Conservation (phyloP, 23 tunicate genomes). For the Pegea sp. region DNA sequence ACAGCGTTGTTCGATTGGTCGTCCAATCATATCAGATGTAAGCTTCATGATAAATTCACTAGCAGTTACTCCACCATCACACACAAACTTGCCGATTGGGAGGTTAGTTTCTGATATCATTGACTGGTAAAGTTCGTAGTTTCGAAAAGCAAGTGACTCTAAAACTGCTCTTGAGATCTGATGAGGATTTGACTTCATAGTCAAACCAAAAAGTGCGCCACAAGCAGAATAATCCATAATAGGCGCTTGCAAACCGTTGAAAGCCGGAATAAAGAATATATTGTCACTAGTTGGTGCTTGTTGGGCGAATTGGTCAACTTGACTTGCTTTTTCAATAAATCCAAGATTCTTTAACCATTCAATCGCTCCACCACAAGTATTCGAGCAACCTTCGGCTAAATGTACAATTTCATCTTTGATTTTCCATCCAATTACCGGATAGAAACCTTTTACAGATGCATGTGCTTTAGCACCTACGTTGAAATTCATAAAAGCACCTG, state of each 20-base stretch:
- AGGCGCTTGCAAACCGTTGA: slow-evolving; percentile 87
- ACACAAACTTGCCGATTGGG: slow-evolving; percentile 40
- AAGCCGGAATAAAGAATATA: slow-evolving; percentile 71
- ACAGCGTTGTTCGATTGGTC: slow-evolving; percentile 6
- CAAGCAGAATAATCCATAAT: slow-evolving; percentile 70
- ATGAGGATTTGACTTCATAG: slow-evolving; percentile 15
- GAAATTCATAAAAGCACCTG: slow-evolving; percentile 80
- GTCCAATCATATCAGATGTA: slow-evolving; percentile 33
- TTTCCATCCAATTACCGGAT: slow-evolving; percentile 90
- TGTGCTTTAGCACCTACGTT: slow-evolving; percentile 73
- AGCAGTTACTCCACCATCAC: slow-evolving; percentile 81
- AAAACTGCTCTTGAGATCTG: slow-evolving; percentile 66
- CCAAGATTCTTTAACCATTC: slow-evolving; percentile 34
- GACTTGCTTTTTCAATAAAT: slow-evolving; percentile 22
- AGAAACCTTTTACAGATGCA: slow-evolving; percentile 81
- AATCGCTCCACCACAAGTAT: slow-evolving; percentile 67
- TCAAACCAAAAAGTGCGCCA: slow-evolving; percentile 74
- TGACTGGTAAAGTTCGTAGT: slow-evolving; percentile 33
- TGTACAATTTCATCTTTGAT: slow-evolving; percentile 27
- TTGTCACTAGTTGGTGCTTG: slow-evolving; percentile 16
- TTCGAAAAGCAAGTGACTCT: slow-evolving; percentile 76
- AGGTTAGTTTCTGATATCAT: slow-evolving; percentile 36
- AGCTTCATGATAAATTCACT: slow-evolving; percentile 47
- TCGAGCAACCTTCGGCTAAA: slow-evolving; percentile 69
- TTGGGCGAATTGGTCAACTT: slow-evolving; percentile 27